Evolutionary conservation across 2,113 vertebrate genomes (phyloP).

Genomic region (Sturnus vulgaris): DNA sequence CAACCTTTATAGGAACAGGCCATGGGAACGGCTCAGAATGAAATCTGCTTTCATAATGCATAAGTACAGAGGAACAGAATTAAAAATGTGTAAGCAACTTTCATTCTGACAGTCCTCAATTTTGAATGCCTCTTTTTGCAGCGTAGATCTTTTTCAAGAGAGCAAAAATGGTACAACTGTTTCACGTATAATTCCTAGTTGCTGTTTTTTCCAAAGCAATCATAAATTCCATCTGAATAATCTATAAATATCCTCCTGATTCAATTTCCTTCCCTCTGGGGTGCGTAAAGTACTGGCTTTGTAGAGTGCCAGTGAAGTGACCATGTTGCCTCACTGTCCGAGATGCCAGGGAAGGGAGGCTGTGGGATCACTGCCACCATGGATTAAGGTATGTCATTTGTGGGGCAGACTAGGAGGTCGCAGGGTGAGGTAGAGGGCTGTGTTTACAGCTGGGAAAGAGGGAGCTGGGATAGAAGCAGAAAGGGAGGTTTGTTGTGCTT

Average conservation of each 20-base stretch:
- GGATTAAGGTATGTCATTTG: not conserved
- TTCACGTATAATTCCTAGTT: not conserved
- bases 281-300: not conserved
- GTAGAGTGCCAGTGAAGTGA: not conserved
- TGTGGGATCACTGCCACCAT: not conserved
- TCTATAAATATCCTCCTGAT: conserved; percentile 26
- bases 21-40: not conserved
- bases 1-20: conserved; percentile 12
- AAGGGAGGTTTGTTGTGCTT: not conserved
- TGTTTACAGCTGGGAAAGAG: not conserved
- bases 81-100: conserved; percentile 11
- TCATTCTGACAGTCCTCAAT: not conserved
- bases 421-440: too few relatives aligned
- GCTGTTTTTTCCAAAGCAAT: not conserved
- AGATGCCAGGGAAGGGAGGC: not conserved
- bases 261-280: conserved; percentile 37
- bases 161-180: not conserved
- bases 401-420: not conserved
- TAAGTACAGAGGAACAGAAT: conserved; percentile 4
- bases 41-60: conserved; percentile 37
- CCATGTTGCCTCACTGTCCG: not conserved
- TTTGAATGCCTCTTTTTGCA: not conserved
- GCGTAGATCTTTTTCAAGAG: not conserved
- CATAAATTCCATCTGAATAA: not conserved
- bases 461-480: not conserved